A percentile compares a stretch with the other conserved stretches of the same genome.
These are phyloP conservation scores for Cephalopachus bancanus DNA, from an alignment of 2,797 vertebrate genomes.

Conservation along the genomic window DNA sequence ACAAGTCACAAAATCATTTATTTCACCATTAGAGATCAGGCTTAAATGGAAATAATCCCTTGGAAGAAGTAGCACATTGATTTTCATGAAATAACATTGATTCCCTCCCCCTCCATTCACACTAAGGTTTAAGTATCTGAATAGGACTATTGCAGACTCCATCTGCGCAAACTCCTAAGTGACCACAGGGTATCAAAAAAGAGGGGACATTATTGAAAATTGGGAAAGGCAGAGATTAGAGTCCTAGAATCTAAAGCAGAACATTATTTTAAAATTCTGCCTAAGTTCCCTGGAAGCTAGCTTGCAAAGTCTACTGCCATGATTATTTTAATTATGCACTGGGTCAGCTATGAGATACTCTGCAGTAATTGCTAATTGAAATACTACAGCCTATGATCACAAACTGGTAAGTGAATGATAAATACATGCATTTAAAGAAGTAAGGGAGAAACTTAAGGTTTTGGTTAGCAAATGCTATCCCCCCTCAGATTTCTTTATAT, in stretches of 20 bases:
- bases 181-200: neutral
- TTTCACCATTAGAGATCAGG: slow-evolving; percentile 54
- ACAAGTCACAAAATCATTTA: slow-evolving; percentile 62
- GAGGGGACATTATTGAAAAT: neutral
- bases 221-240: neutral
- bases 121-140: slow-evolving; percentile 29
- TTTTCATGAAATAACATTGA: slow-evolving; percentile 73
- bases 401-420: slow-evolving; percentile 20
- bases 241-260: neutral
- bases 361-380: slow-evolving; percentile 62
- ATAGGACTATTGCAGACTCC: neutral
- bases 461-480: slow-evolving; percentile 30
- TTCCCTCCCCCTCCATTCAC: neutral
- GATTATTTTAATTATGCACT: slow-evolving; percentile 15
- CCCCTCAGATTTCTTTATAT: slow-evolving; percentile 8
- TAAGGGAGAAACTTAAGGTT: neutral
- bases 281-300: neutral
- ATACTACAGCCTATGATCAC: slow-evolving; percentile 32
- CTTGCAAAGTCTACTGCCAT: slow-evolving; percentile 35
- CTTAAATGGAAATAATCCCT: slow-evolving; percentile 68
- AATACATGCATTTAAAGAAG: neutral
- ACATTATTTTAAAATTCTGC: slow-evolving; percentile 24
- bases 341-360: slow-evolving; percentile 45
- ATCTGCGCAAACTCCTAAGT: neutral
- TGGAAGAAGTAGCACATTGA: slow-evolving; percentile 69